phyloP scores from a whole-genome alignment of 92 coral and sea anemone genomes.

The Diadumene lineata region DNA sequence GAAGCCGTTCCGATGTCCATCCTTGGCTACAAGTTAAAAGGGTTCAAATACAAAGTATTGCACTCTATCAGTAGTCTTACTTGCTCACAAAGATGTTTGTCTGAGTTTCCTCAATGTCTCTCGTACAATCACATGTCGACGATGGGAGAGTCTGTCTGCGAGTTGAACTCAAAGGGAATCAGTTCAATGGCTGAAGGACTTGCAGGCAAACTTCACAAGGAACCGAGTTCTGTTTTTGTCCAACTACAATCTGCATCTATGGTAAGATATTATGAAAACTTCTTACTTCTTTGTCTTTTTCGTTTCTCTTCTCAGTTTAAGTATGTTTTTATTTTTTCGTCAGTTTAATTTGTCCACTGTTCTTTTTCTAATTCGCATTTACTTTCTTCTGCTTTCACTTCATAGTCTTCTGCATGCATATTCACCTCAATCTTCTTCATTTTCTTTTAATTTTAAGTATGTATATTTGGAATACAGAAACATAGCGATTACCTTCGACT shows the following conservation, averaged over 20 bases:
- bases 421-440: no score
- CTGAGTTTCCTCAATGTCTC: constrained; percentile 24
- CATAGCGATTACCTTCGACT: no score
- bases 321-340: no score
- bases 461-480: no score
- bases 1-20: constrained; percentile 16
- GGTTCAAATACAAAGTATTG: constrained; percentile 8
- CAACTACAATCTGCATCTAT: constrained; percentile 10
- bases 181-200: constrained; percentile 12
- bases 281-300: no score
- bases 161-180: constrained; percentile 19
- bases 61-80: constrained; percentile 19
- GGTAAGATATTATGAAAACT: neutral
- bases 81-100: constrained; percentile 45
- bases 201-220: constrained; percentile 6
- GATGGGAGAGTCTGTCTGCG: constrained; percentile 13
- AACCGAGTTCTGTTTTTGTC: constrained; percentile 3
- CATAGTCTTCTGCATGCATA: no score
- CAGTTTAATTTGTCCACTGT: no score
- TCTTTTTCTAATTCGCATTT: no score
- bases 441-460: no score
- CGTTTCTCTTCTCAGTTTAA: no score
- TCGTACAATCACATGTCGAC: constrained; percentile 42
- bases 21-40: constrained; percentile 18
- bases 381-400: no score